Conservation (phyloP, 2,888 invertebrate genomes). For the Polydrusus tereticollis region DNA sequence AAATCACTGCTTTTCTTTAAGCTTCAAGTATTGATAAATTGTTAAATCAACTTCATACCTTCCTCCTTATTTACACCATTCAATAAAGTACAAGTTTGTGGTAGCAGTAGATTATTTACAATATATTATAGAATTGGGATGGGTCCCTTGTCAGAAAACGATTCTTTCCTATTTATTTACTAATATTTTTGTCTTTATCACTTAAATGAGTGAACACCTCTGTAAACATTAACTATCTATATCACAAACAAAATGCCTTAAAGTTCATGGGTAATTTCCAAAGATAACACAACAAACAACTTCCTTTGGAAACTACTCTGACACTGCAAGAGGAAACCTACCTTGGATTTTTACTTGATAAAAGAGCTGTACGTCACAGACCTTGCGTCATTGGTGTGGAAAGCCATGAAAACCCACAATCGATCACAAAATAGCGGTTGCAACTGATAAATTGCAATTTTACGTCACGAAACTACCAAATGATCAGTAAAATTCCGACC, state of each 20-base stretch:
- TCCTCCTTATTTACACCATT: not conserved
- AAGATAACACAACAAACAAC: conserved; percentile 15
- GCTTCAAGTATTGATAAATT: too few relatives aligned
- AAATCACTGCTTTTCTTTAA: too few relatives aligned
- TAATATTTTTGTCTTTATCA: not conserved
- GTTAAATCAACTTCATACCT: too few relatives aligned
- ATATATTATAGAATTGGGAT: too few relatives aligned
- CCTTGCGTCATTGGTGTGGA: conserved; percentile 36
- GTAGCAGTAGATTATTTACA: not conserved
- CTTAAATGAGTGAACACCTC: not conserved
- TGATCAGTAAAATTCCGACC: conserved; percentile 40
- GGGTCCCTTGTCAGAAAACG: not conserved
- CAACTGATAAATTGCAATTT: conserved; percentile 35
- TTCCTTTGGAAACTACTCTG: conserved; percentile 10
- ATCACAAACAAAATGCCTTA: not conserved
- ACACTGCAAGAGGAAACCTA: conserved; percentile 16
- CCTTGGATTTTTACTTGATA: conserved; percentile 34
- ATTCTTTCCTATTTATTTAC: too few relatives aligned
- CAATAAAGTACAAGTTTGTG: too few relatives aligned
- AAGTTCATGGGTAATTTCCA: not conserved
- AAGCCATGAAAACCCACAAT: conserved; percentile 37
- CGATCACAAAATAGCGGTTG: conserved; percentile 11
- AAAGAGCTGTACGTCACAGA: conserved; percentile 38
- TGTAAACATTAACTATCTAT: too few relatives aligned
- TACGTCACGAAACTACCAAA: conserved; percentile 40